Conservation (phyloP, 2,888 invertebrate genomes). For the Tromatobia lineatoria region DNA sequence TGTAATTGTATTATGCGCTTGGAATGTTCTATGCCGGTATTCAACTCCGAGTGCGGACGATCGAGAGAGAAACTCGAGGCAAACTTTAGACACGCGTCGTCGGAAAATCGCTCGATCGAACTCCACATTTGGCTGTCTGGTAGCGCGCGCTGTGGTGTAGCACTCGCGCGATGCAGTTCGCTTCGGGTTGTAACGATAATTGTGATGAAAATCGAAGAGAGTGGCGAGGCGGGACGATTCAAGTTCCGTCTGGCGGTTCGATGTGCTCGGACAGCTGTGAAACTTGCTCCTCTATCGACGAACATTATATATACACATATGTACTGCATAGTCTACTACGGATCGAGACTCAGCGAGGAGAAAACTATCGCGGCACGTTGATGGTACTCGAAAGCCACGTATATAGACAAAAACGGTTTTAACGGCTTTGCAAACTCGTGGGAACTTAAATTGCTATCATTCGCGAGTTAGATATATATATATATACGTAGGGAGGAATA, state of each 20-base stretch:
- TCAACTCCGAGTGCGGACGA: background rate
- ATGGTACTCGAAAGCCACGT: conserved; percentile 4
- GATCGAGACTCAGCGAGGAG: conserved; percentile 52
- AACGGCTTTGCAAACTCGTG: conserved; percentile 26
- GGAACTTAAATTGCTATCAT: conserved; percentile 36
- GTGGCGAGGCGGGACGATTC: conserved; percentile 36
- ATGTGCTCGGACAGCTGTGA: conserved; percentile 56
- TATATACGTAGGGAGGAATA: background rate
- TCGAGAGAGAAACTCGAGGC: conserved; percentile 9
- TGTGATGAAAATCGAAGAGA: conserved; percentile 64
- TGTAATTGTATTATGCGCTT: conserved; percentile 27
- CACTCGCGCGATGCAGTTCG: background rate
- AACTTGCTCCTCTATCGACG: conserved; percentile 55
- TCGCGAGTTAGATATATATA: conserved; percentile 5
- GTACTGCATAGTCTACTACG: conserved; percentile 9
- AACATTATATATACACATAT: conserved; percentile 22
- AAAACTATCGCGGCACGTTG: conserved; percentile 57
- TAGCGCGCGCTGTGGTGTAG: background rate
- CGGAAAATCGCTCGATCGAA: conserved; percentile 53
- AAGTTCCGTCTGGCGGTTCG: conserved; percentile 57
- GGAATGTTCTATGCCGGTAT: conserved; percentile 12
- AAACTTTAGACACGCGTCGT: conserved; percentile 55
- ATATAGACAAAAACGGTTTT: conserved; percentile 29
- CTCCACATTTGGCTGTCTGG: conserved; percentile 5
- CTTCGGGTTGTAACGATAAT: conserved; percentile 60